Evolutionary conservation across 2,888 invertebrate genomes (phyloP).

Genomic region (Ophraella communa): DNA sequence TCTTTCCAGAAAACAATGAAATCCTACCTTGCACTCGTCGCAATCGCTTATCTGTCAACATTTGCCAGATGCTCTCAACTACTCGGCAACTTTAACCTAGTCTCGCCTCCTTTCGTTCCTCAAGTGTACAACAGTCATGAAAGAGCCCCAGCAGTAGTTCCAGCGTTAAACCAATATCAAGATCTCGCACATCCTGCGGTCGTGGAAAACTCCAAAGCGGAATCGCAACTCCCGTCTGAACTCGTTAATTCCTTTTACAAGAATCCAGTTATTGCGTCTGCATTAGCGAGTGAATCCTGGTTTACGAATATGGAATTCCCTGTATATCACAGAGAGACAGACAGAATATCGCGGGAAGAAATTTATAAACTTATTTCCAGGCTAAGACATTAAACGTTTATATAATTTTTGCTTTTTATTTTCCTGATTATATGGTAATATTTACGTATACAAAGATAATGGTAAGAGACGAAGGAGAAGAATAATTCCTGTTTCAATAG

Average conservation of each 20-base stretch:
- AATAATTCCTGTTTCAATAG: too few relatives aligned
- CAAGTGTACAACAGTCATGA: slow-evolving; percentile 25
- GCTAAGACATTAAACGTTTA: slow-evolving; percentile 30
- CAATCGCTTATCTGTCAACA: slow-evolving; percentile 26
- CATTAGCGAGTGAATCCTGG: slow-evolving; percentile 81
- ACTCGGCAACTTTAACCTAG: slow-evolving; percentile 37
- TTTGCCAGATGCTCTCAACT: slow-evolving; percentile 27
- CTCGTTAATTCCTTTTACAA: slow-evolving; percentile 77
- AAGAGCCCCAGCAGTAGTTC: slow-evolving; percentile 32
- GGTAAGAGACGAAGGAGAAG: too few relatives aligned
- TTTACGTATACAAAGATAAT: too few relatives aligned
- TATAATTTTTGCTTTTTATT: not conserved
- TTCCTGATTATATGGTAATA: too few relatives aligned
- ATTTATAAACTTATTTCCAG: slow-evolving; percentile 77
- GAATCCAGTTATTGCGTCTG: slow-evolving; percentile 75
- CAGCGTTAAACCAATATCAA: slow-evolving; percentile 27
- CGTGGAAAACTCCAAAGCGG: slow-evolving; percentile 73
- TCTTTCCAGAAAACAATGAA: slow-evolving; percentile 33
- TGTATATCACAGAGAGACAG: slow-evolving; percentile 79
- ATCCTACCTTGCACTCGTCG: slow-evolving; percentile 24
- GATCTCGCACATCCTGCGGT: slow-evolving; percentile 73
- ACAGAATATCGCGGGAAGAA: slow-evolving; percentile 78
- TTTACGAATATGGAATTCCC: slow-evolving; percentile 78
- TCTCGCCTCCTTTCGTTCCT: slow-evolving; percentile 30
- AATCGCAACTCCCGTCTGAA: slow-evolving; percentile 74